Conservation (phyloP, 1,140 invertebrate genomes). For the Scaptodrosophila lebanonensis region DNA sequence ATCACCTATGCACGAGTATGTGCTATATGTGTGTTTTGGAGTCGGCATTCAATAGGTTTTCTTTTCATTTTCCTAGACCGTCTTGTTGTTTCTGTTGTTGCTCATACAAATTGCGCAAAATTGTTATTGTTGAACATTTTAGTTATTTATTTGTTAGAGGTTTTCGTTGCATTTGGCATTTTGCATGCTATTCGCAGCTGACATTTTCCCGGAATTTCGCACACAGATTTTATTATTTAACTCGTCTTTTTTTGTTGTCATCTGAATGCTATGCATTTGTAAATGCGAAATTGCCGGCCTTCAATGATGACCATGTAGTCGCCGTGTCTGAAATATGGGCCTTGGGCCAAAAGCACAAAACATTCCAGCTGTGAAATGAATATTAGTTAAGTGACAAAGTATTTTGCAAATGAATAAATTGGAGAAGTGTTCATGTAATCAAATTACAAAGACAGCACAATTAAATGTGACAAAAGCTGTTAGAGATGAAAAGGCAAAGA, state of each 20-base stretch:
- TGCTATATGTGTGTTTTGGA: slow-evolving; percentile 19
- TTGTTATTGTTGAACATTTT: slow-evolving; percentile 45
- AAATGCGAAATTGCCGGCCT: slow-evolving; percentile 66
- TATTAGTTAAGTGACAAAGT: too few relatives aligned
- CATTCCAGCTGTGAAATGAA: slow-evolving; percentile 30
- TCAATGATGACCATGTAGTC: slow-evolving; percentile 24
- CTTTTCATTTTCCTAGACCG: slow-evolving; percentile 23
- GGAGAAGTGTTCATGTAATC: slow-evolving; percentile 70
- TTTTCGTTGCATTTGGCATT: slow-evolving; percentile 1
- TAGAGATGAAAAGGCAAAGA: slow-evolving; percentile 21
- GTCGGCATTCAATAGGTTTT: slow-evolving; percentile 60
- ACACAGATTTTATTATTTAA: too few relatives aligned
- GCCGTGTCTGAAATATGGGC: slow-evolving; percentile 9
- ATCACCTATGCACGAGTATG: slow-evolving; percentile 9
- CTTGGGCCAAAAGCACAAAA: slow-evolving; percentile 26
- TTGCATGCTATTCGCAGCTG: slow-evolving; percentile 23
- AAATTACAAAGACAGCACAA: slow-evolving; percentile 49
- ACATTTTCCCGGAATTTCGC: too few relatives aligned
- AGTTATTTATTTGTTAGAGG: slow-evolving; percentile 35
- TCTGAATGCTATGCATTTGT: slow-evolving; percentile 30
- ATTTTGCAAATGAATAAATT: slow-evolving; percentile 64
- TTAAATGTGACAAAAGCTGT: not conserved
- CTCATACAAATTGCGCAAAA: slow-evolving; percentile 46
- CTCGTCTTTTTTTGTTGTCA: slow-evolving; percentile 21
- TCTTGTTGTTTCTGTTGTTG: slow-evolving; percentile 21